Conservation (phyloP, 2,113 vertebrate genomes). For the Macroglossus sobrinus region DNA sequence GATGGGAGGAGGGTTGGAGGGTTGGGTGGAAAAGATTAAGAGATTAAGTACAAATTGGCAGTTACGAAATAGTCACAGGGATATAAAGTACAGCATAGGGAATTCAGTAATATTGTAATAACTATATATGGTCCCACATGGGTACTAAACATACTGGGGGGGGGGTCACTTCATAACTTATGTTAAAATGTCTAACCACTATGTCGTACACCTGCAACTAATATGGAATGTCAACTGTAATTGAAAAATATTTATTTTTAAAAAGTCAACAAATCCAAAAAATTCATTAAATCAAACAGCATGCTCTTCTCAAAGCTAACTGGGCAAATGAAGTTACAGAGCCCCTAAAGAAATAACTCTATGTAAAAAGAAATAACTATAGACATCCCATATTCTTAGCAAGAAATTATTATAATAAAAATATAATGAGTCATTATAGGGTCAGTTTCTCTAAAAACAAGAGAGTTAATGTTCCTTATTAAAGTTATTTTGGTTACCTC, state of each 20-base stretch:
- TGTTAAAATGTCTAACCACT: not conserved
- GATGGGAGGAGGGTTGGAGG: not conserved
- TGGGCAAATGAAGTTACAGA: not conserved
- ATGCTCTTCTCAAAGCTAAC: not conserved
- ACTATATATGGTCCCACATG: not conserved
- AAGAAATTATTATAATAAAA: not conserved
- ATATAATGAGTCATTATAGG: not conserved
- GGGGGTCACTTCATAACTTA: not conserved
- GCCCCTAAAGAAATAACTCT: not conserved
- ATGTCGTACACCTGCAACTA: not conserved
- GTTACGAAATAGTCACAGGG: not conserved
- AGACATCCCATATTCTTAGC: not conserved
- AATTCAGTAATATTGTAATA: not conserved
- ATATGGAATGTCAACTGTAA: not conserved
- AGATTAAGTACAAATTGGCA: not conserved
- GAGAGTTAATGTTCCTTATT: not conserved
- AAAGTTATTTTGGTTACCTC: not conserved
- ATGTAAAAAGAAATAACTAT: not conserved
- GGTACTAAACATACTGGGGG: not conserved
- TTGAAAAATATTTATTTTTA: not conserved
- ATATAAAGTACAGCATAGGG: not conserved
- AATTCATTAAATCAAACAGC: not conserved
- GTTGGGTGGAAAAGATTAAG: not conserved
- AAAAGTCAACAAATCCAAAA: not conserved
- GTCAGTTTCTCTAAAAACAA: not conserved